Evolutionary conservation across 2,113 vertebrate genomes (phyloP).

Genomic region (Sarotherodon lohbergeri): DNA sequence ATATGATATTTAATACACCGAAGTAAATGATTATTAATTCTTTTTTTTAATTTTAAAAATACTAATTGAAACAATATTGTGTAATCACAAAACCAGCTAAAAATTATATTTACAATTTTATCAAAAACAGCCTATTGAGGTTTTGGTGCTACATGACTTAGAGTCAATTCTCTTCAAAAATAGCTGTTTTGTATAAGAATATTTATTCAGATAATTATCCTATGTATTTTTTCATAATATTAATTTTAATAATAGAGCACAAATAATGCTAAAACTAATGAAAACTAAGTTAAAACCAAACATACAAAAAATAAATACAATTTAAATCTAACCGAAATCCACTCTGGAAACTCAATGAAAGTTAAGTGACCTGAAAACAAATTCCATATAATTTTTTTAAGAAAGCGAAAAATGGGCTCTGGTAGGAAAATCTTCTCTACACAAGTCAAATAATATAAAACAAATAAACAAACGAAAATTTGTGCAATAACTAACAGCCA

Average conservation of each 20-base stretch:
- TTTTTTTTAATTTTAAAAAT: neutral
- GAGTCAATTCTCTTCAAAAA: neutral
- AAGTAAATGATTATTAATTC: neutral
- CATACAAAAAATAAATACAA: neutral
- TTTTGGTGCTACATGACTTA: neutral
- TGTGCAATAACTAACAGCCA: neutral
- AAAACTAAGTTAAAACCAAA: neutral
- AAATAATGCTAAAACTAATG: neutral
- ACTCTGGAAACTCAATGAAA: neutral
- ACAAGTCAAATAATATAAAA: neutral
- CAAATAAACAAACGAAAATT: accelerated
- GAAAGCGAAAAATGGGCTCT: neutral
- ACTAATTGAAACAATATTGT: neutral
- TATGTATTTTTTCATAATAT: neutral
- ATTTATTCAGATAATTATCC: neutral
- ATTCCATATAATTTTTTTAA: neutral
- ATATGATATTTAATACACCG: neutral
- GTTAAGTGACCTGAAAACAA: neutral
- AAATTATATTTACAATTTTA: neutral
- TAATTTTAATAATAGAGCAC: neutral
- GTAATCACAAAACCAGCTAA: neutral
- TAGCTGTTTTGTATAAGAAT: neutral
- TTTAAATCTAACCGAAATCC: neutral
- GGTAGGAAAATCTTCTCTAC: neutral
- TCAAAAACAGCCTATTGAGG: neutral